Conservation (phyloP, 2,113 vertebrate genomes). For the Pimephales promelas region DNA sequence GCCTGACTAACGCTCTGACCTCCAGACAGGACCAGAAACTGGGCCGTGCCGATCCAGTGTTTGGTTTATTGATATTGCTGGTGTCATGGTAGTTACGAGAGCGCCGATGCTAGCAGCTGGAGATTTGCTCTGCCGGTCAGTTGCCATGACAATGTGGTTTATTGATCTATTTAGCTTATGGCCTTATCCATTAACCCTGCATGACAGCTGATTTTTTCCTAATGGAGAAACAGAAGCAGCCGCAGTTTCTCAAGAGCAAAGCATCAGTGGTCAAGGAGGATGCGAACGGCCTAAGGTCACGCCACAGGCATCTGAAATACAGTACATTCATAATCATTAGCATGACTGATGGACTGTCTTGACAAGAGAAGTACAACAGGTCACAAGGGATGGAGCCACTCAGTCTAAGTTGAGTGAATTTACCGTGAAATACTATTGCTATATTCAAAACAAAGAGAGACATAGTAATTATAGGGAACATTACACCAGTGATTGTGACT, state of each 20-base stretch:
- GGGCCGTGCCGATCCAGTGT: conserved; percentile 11
- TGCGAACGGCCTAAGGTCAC: conserved; percentile 8
- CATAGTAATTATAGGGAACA: background rate
- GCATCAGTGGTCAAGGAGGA: conserved; percentile 41
- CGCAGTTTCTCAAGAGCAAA: conserved; percentile 65
- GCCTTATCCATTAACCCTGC: conserved; percentile 53
- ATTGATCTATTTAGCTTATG: conserved; percentile 53
- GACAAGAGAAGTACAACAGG: conserved; percentile 54
- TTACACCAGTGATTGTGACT: background rate
- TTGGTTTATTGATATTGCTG: conserved; percentile 51
- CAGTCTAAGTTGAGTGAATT: background rate
- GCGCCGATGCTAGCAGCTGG: background rate
- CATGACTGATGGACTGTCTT: conserved; percentile 67
- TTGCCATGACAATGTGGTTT: conserved; percentile 51
- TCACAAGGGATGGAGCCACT: conserved; percentile 15
- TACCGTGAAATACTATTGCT: conserved; percentile 21
- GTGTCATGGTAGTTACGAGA: conserved; percentile 26
- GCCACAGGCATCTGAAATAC: conserved; percentile 50
- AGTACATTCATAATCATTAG: conserved; percentile 59
- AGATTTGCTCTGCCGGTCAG: conserved; percentile 39
- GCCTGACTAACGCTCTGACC: conserved; percentile 26
- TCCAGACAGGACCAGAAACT: background rate
- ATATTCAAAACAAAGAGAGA: conserved; percentile 33
- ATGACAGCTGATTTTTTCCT: conserved; percentile 53
- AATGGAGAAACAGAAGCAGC: conserved; percentile 27